A percentile compares a stretch with the other conserved stretches of the same genome.
These are phyloP conservation scores for Podabrus alpinus DNA, from an alignment of 2,888 invertebrate genomes.

Conservation along the genomic window DNA sequence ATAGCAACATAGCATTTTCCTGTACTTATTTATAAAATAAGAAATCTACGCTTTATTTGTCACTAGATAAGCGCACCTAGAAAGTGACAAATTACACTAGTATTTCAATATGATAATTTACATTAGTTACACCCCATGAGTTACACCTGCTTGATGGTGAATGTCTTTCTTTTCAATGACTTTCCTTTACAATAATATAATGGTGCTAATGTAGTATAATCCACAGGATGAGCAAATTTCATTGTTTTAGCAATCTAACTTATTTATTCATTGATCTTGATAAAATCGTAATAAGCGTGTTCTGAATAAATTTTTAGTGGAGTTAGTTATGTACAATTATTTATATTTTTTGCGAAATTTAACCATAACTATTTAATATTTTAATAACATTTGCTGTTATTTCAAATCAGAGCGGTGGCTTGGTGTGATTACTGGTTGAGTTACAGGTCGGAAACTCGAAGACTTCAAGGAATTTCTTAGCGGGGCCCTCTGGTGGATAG, in stretches of 20 bases:
- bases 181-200: background rate
- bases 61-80: background rate
- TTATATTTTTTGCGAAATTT: background rate
- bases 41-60: background rate
- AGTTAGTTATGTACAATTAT: background rate
- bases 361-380: background rate
- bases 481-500: too few relatives aligned
- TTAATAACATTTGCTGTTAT: background rate
- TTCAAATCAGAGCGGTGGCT: too few relatives aligned
- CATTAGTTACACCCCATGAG: background rate
- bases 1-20: background rate
- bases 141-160: background rate
- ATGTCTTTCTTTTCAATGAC: background rate
- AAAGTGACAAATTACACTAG: background rate
- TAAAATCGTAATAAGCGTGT: background rate
- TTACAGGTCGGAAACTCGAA: too few relatives aligned
- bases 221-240: background rate
- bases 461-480: too few relatives aligned
- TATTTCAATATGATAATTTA: background rate
- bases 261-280: background rate
- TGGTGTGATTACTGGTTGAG: too few relatives aligned
- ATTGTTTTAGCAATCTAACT: background rate
- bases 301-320: background rate
- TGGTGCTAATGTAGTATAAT: background rate
- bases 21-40: background rate